Evolutionary conservation across 2,113 vertebrate species (phyloP).

Genomic region (Centropus unirufus): DNA sequence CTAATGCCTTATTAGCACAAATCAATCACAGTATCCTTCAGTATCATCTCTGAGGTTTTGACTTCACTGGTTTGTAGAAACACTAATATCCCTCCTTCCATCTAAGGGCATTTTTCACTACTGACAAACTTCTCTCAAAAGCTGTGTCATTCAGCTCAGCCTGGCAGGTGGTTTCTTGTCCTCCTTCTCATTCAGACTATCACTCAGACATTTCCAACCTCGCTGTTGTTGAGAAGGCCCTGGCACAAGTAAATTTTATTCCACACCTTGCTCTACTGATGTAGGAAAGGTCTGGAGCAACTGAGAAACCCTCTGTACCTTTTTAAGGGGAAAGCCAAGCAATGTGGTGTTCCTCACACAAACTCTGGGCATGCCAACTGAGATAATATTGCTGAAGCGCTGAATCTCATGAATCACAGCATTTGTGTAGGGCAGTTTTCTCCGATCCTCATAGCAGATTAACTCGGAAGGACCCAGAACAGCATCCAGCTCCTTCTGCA

Average conservation of each 20-base stretch:
- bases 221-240: neutral
- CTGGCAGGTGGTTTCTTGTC: neutral
- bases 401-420: conserved; percentile 64
- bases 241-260: neutral
- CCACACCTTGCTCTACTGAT: neutral
- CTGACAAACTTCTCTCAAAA: neutral
- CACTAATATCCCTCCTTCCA: neutral
- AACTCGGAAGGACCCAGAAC: conserved; percentile 12
- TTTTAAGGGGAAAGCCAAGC: conserved; percentile 34
- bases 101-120: neutral
- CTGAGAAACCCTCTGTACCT: conserved; percentile 32
- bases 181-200: neutral
- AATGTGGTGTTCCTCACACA: conserved; percentile 55
- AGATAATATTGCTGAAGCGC: conserved; percentile 56
- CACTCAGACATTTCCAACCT: neutral
- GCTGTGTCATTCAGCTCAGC: neutral
- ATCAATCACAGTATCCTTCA: neutral
- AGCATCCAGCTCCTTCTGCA: conserved; percentile 68
- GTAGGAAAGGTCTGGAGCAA: neutral
- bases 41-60: neutral
- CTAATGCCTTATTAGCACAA: neutral
- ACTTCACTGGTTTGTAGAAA: neutral
- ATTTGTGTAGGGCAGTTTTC: conserved; percentile 52
- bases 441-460: conserved; percentile 48
- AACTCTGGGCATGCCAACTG: conserved; percentile 23